phyloP scores from a whole-genome alignment of 2,888 invertebrate genomes.

The Lissonota sp. region DNA sequence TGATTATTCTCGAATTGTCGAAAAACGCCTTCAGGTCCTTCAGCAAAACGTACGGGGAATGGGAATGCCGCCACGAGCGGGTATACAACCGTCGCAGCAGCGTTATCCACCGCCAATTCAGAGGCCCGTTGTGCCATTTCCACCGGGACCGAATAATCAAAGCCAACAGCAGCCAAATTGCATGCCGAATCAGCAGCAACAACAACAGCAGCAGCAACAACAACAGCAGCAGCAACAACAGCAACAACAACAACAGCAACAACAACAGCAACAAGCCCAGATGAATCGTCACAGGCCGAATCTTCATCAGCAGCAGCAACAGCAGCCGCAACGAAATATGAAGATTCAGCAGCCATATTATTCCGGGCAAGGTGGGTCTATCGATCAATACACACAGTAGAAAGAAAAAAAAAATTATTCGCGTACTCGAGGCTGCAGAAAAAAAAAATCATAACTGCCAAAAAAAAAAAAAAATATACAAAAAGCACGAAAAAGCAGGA shows the following conservation, averaged over 20 bases:
- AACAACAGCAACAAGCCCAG: slow-evolving; percentile 76
- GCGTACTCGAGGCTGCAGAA: slow-evolving; percentile 54
- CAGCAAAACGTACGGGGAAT: slow-evolving; percentile 82
- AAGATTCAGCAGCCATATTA: slow-evolving; percentile 85
- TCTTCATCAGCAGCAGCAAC: slow-evolving; percentile 79
- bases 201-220: slow-evolving; percentile 79
- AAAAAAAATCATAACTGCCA: slow-evolving; percentile 32
- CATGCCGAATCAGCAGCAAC: slow-evolving; percentile 80
- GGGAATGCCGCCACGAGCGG: slow-evolving; percentile 81
- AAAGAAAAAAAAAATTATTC: slow-evolving; percentile 11
- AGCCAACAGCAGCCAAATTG: slow-evolving; percentile 76
- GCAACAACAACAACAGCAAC: slow-evolving; percentile 70
- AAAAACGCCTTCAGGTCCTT: slow-evolving; percentile 70
- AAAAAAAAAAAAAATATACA: slow-evolving; percentile 37
- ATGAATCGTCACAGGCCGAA: slow-evolving; percentile 79
- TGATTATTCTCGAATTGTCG: neutral
- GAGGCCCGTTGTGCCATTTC: slow-evolving; percentile 85
- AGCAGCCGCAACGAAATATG: slow-evolving; percentile 79
- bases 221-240: slow-evolving; percentile 80
- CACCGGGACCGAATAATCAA: slow-evolving; percentile 83
- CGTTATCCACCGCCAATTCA: slow-evolving; percentile 85
- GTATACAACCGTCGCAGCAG: slow-evolving; percentile 81
- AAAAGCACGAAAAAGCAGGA: slow-evolving; percentile 15
- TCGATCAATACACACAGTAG: slow-evolving; percentile 65
- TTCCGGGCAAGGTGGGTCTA: slow-evolving; percentile 84